These are phyloP conservation scores for Hydroisotoma schaefferi DNA, from an alignment of 2,888 invertebrate species.

Conservation along the genomic window DNA sequence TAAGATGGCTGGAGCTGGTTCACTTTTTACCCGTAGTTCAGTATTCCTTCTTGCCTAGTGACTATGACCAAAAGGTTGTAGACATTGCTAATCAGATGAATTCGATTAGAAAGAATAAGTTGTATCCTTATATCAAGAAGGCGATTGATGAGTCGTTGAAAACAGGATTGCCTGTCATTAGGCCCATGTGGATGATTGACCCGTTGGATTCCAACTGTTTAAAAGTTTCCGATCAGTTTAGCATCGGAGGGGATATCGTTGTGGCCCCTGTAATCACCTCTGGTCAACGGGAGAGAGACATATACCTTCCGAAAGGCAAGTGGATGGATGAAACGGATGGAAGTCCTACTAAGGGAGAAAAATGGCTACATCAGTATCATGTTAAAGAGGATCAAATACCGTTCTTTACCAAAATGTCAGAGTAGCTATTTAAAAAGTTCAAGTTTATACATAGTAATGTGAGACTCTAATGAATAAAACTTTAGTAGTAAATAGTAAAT, in stretches of 20 bases:
- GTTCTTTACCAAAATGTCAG: conserved; percentile 78
- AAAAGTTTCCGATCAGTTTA: conserved; percentile 77
- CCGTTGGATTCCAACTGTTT: conserved; percentile 74
- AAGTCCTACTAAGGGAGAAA: conserved; percentile 76
- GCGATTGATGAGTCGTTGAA: conserved; percentile 74
- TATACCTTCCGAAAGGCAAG: conserved; percentile 84
- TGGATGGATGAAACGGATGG: conserved; percentile 91
- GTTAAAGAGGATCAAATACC: conserved; percentile 76
- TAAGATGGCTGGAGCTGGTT: conserved; percentile 85
- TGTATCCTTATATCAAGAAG: conserved; percentile 71
- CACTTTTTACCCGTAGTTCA: conserved; percentile 89
- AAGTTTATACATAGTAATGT: too few species aligned
- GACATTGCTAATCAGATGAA: conserved; percentile 65
- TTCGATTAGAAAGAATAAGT: conserved; percentile 58
- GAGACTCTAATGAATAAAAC: too few species aligned
- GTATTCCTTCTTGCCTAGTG: conserved; percentile 83
- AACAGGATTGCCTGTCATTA: conserved; percentile 75
- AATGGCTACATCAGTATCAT: conserved; percentile 85
- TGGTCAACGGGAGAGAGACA: conserved; percentile 66
- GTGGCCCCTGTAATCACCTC: conserved; percentile 80
- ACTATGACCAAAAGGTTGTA: conserved; percentile 73
- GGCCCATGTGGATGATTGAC: conserved; percentile 87
- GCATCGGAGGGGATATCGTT: conserved; percentile 82
- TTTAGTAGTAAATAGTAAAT: too few species aligned
- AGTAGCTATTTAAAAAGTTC: too few species aligned